These are phyloP conservation scores for Alexandromys fortis DNA, from an alignment of 2,113 vertebrate genomes.

Conservation along the genomic window DNA sequence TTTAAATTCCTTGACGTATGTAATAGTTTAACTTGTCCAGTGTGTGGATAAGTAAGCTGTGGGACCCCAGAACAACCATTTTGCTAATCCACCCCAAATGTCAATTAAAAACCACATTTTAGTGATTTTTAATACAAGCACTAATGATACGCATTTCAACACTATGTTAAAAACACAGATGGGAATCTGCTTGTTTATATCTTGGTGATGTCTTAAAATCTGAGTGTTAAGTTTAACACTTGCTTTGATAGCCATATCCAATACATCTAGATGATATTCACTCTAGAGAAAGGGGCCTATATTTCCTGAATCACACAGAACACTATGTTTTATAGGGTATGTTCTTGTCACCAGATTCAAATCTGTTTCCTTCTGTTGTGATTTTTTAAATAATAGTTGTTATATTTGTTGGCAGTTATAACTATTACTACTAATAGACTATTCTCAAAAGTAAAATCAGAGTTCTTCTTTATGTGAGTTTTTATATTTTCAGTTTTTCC, in stretches of 20 bases:
- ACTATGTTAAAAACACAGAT: slow-evolving; percentile 33
- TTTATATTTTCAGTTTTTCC: slow-evolving; percentile 30
- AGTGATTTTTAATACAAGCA: neutral
- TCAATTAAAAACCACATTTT: neutral
- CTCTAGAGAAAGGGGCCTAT: neutral
- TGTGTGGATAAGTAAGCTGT: neutral
- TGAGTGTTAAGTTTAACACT: neutral
- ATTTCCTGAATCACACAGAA: neutral
- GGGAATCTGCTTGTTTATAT: neutral
- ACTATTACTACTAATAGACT: neutral
- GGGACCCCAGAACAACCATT: neutral
- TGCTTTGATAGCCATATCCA: neutral
- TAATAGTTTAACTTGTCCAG: neutral
- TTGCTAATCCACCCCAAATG: neutral
- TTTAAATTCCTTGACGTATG: neutral
- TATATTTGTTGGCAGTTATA: neutral
- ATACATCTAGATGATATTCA: neutral
- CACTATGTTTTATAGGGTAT: neutral
- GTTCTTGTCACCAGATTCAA: neutral
- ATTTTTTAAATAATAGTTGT: slow-evolving; percentile 5
- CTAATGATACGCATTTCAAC: neutral
- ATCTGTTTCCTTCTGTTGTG: neutral
- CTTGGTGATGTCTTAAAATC: slow-evolving; percentile 11
- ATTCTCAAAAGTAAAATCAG: slow-evolving; percentile 36
- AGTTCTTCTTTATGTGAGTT: neutral